Evolutionary conservation across 2,797 vertebrate genomes (phyloP), one percentile per base, ranked within the genome.

Genomic region (Scarus forsteni): DNA sequence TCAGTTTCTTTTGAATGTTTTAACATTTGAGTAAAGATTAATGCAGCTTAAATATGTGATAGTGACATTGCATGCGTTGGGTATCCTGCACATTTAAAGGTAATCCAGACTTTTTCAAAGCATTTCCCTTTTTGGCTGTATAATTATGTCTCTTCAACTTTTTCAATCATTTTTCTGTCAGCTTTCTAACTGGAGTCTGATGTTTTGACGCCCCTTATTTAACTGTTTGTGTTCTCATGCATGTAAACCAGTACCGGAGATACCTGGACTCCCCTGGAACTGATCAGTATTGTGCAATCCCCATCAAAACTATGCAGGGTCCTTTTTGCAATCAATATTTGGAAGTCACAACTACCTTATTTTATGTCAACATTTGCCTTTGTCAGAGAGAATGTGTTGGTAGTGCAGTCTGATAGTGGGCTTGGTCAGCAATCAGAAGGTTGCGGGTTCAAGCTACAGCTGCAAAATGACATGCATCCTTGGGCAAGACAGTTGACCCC

Each of bases 1-100:
- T 79, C 16, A 48, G 53, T 53, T 72, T 70, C 52, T 73, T 71
- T 55, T 70, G 8, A 66, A 66, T 56, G 58, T 85, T 80, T 64
- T 55, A 61, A 46, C 58, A 60, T 67, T 35, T 54, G 42, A 60
- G 65, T 70, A 60, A 65, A 64, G 50, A 69, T 75, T 43, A 59
- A 63, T 54, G 46, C 27, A 42, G 16, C 50, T 43, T 68, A 45
- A 60, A 73, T 45, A 34, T 51, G 39, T 39, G 8, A 60, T 16
- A 51, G 15, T 39, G 46, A 35, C 35, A 55, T 16, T 16, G 40
- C 11, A 39, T 39, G 15, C n/a, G 11, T 62, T 7, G 14, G 9
- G 34, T 15, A 49, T 64, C 43, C 19, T 16, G n/a, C 18, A 7
- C 15, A 38, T 69, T 62, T 61, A 13, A 48, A 59, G 34, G 15